Conservation (phyloP, 2,888 invertebrate genomes). For the Brachypalpus laphriformis region DNA sequence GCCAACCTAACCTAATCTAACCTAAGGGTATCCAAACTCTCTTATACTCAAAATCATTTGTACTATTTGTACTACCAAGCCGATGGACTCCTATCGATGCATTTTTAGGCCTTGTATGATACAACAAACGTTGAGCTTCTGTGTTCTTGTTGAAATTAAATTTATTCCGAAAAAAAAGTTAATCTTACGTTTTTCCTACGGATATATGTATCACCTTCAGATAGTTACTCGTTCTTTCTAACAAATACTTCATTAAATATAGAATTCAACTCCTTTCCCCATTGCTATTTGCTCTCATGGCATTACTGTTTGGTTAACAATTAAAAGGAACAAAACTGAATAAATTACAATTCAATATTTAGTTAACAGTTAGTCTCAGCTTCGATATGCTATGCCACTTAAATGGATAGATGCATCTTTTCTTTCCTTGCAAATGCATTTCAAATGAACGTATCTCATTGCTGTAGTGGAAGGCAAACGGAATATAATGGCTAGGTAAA, state of each 20-base stretch:
- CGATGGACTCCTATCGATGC: too few relatives aligned
- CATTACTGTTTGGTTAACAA: conserved; percentile 14
- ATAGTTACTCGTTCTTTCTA: too few relatives aligned
- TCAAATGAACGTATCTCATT: conserved; percentile 36
- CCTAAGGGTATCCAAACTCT: too few relatives aligned
- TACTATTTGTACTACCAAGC: too few relatives aligned
- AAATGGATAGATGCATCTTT: conserved; percentile 26
- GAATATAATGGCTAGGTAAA: conserved; percentile 52
- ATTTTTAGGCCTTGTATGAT: too few relatives aligned
- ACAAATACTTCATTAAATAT: not conserved
- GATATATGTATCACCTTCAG: too few relatives aligned
- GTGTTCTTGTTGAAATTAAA: too few relatives aligned
- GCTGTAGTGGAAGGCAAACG: not conserved
- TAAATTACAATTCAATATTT: conserved; percentile 32
- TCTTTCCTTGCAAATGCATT: conserved; percentile 44
- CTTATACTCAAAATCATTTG: too few relatives aligned
- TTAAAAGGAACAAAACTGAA: conserved; percentile 24
- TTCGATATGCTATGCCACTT: conserved; percentile 27
- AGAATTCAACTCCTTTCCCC: not conserved
- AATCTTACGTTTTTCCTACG: too few relatives aligned
- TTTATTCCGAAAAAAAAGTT: too few relatives aligned
- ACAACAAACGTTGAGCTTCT: too few relatives aligned
- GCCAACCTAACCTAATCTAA: too few relatives aligned
- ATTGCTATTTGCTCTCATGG: not conserved
- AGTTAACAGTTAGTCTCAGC: conserved; percentile 15